These are phyloP conservation scores for Clangula hyemalis DNA, from an alignment of 2,797 vertebrate species.

Conservation along the genomic window DNA sequence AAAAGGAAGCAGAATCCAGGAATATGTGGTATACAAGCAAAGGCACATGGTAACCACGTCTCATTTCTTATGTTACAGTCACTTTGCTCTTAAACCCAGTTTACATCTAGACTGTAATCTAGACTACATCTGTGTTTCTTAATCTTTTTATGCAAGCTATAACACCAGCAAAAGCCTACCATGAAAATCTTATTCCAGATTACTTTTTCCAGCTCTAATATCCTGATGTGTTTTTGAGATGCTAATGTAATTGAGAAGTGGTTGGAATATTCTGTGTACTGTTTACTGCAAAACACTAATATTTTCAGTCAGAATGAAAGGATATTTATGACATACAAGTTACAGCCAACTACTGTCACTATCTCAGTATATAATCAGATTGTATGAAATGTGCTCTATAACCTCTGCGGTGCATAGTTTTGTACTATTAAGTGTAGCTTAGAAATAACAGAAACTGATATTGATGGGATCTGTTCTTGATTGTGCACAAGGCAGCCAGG, in stretches of 20 bases:
- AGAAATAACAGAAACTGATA: conserved; percentile 54
- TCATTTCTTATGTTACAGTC: not conserved
- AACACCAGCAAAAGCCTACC: not conserved
- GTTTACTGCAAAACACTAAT: conserved; percentile 9
- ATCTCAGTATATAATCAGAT: conserved; percentile 31
- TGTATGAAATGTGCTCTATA: conserved; percentile 25
- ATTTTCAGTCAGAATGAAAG: conserved; percentile 18
- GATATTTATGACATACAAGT: conserved; percentile 17
- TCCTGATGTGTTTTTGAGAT: conserved; percentile 8
- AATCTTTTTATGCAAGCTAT: not conserved
- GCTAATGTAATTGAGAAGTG: conserved; percentile 1
- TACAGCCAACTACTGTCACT: conserved; percentile 27
- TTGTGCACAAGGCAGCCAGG: conserved; percentile 43
- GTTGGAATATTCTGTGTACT: conserved; percentile 7
- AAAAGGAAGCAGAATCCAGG: not conserved
- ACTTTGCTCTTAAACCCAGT: not conserved
- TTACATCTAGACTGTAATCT: not conserved
- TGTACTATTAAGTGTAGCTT: conserved; percentile 36
- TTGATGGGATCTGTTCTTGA: conserved; percentile 61
- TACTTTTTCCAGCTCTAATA: conserved; percentile 5
- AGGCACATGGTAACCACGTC: not conserved
- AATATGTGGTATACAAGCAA: not conserved
- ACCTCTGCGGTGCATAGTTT: conserved; percentile 49
- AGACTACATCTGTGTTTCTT: not conserved
- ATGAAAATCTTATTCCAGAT: not conserved